Base-by-base conservation (phyloP, 2,113 vertebrate genomes). In the Myrmophylax atrothorax region DNA sequence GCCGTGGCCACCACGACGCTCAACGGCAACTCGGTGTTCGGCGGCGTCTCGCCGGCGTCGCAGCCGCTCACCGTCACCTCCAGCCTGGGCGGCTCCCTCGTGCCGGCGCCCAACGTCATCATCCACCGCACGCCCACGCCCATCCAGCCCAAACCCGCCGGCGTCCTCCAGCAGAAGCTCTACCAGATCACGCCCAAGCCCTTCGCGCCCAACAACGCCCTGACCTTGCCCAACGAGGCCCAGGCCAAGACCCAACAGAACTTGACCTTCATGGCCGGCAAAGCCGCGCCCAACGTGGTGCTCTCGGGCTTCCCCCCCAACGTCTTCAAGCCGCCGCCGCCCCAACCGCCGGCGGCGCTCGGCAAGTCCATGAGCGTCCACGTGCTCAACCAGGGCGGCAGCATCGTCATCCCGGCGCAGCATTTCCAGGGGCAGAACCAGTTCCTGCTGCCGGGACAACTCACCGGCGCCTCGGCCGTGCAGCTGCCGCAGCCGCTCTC, bases 111-210 rank as follows among this genome's bases (percentile, higher is more conserved):
- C 76, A 99, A 99, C 23, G 98, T 99, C 87, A 99, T 99, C 96
- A 98, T 99, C 60, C 99, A 99, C 84, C 96, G 99, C 53, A 99
- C 99, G 9, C 99, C 99, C 59, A 99, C 99, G 5, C 99, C 99
- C 24, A 99, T 99, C 95, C 99, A 99, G 82, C 99, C 99, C 94
- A 99, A 99, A 53, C 99, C 99, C 0, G 98, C 98, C 0, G 99
- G 99, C 1, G 96, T 98, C 63, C 98, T 99, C 44, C 99, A 99
- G 84, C 98, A 98, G 59, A 99, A 99, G 95, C 97, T 99, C 42
- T 99, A 98, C 97, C 98, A 98, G 97, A 97, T 98, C 92, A 98
- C 97, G 1, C 98, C 98, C 46, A 98, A 98, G 5, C 97, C 98
- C 4, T 98, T 98, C 4, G n/a, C 69, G 1, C 49, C 98, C 3